A percentile compares a stretch with the other conserved stretches of the same genome.
phyloP scores from a whole-genome alignment of 2,113 vertebrate species.

The Haemorhous mexicanus region DNA sequence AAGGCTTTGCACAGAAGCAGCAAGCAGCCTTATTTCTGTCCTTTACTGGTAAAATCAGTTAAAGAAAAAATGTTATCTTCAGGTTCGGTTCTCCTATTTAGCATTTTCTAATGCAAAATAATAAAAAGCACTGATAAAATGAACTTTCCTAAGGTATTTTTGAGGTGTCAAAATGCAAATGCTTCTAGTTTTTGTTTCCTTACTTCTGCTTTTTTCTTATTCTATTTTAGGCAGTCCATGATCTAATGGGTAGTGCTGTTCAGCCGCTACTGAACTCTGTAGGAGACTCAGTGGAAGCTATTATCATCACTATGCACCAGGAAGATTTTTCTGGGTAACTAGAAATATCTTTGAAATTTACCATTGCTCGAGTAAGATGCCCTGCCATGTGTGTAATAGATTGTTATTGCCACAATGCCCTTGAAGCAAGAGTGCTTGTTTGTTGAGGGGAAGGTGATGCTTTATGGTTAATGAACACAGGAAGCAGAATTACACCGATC shows the following conservation, averaged over 20 bases:
- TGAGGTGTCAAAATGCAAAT: neutral
- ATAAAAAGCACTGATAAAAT: neutral
- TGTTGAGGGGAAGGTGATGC: neutral
- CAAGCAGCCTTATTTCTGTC: neutral
- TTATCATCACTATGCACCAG: constrained; percentile 96
- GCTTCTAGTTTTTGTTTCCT: constrained; percentile 5
- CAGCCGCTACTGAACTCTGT: constrained; percentile 93
- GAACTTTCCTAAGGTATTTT: neutral
- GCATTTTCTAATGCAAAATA: neutral
- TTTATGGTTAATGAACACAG: neutral
- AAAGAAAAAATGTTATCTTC: neutral
- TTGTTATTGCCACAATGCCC: constrained; percentile 3
- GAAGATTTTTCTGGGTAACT: constrained; percentile 95
- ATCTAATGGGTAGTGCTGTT: constrained; percentile 89
- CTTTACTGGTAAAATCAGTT: neutral
- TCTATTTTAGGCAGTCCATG: constrained; percentile 78
- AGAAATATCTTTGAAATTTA: neutral
- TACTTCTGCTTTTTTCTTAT: constrained; percentile 28
- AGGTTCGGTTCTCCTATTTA: neutral
- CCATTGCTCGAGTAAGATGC: neutral
- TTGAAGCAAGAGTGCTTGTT: neutral
- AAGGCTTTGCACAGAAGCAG: neutral
- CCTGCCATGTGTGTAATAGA: neutral
- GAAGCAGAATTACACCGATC: neutral
- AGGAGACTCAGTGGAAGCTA: constrained; percentile 92